phyloP scores from a whole-genome alignment of 2,888 invertebrate species.

The Caenorhabditis sp. region DNA sequence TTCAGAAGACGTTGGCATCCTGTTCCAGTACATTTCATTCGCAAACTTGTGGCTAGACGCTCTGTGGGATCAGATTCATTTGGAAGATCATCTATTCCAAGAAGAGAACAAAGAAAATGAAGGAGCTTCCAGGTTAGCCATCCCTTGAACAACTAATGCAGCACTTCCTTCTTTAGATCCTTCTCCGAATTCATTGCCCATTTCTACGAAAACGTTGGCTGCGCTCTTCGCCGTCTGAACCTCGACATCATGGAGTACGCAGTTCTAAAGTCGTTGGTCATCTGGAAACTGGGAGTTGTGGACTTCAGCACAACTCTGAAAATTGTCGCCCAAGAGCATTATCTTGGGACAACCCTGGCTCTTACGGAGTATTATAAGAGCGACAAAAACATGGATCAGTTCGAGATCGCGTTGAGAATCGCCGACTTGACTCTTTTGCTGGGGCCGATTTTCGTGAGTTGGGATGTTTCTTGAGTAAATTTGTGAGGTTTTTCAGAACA shows the following conservation, averaged over 20 bases:
- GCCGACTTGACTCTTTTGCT: slow-evolving; percentile 47
- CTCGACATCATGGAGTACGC: slow-evolving; percentile 43
- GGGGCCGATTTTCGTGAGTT: slow-evolving; percentile 53
- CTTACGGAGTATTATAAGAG: slow-evolving; percentile 39
- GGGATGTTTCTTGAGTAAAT: background rate
- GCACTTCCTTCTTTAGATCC: background rate
- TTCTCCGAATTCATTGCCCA: slow-evolving; percentile 11
- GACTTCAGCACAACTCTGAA: slow-evolving; percentile 49
- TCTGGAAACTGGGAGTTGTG: slow-evolving; percentile 53
- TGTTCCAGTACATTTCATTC: slow-evolving; percentile 29
- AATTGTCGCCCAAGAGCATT: slow-evolving; percentile 53
- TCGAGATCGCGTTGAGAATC: slow-evolving; percentile 45
- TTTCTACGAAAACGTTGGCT: slow-evolving; percentile 29
- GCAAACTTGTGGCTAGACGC: slow-evolving; percentile 45
- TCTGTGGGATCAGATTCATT: slow-evolving; percentile 11
- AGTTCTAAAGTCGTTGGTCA: slow-evolving; percentile 38
- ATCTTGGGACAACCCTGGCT: slow-evolving; percentile 30
- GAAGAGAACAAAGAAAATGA: slow-evolving; percentile 1
- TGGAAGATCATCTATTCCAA: background rate
- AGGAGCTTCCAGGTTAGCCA: background rate
- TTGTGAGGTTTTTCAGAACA: slow-evolving; percentile 15
- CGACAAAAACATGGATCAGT: slow-evolving; percentile 24
- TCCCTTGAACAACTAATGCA: background rate
- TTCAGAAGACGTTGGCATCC: slow-evolving; percentile 17
- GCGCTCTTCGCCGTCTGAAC: slow-evolving; percentile 4